Percentiles rank a stretch among this genome's conserved stretches.
Conservation (phyloP, 2,797 vertebrate genomes). For the Pygocentrus nattereri region DNA sequence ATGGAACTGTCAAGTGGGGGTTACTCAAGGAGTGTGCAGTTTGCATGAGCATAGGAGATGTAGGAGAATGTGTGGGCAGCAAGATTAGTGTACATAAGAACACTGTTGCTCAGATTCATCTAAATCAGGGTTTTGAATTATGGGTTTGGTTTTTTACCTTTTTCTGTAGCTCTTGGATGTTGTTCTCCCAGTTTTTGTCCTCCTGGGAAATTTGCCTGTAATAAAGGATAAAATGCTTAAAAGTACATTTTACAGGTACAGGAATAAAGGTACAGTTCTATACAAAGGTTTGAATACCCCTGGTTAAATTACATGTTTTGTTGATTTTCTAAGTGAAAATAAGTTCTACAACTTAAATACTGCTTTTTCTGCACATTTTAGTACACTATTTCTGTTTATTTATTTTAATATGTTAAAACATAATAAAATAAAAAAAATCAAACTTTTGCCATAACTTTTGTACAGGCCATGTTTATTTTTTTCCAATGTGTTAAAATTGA, state of each 20-base stretch:
- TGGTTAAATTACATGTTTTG: too few relatives aligned
- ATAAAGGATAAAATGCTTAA: slow-evolving; percentile 8
- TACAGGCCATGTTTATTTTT: too few relatives aligned
- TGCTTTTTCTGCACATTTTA: too few relatives aligned
- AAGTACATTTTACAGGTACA: background rate
- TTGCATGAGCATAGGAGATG: background rate
- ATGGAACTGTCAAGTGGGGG: slow-evolving; percentile 21
- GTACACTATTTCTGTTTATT: too few relatives aligned
- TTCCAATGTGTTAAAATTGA: too few relatives aligned
- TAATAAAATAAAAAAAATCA: too few relatives aligned
- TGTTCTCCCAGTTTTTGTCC: slow-evolving; percentile 98
- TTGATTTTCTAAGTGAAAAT: too few relatives aligned
- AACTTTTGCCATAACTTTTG: too few relatives aligned
- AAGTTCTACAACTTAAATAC: too few relatives aligned
- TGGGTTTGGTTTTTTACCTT: slow-evolving; percentile 79
- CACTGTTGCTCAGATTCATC: background rate
- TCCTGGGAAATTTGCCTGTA: slow-evolving; percentile 96
- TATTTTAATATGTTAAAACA: too few relatives aligned
- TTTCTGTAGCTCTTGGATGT: slow-evolving; percentile 95
- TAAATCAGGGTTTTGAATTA: background rate
- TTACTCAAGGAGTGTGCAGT: slow-evolving; percentile 1
- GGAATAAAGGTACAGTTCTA: too few relatives aligned
- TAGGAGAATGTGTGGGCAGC: background rate
- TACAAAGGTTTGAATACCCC: too few relatives aligned
- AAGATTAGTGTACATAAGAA: background rate